phyloP scores from a whole-genome alignment of 2,888 invertebrate genomes.

The Perithous albicinctus region DNA sequence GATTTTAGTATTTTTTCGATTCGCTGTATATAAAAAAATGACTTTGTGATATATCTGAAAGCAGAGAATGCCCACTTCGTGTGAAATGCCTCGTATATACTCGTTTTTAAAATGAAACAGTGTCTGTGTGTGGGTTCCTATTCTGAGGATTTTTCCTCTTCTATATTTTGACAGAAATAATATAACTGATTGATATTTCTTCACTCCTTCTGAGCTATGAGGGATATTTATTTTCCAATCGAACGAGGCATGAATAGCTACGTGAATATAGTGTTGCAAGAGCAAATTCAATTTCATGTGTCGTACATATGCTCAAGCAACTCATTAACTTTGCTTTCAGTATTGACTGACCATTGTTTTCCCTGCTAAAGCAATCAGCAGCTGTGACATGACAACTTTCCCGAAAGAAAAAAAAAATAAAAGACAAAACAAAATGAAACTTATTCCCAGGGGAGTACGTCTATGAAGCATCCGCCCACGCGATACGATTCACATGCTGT shows the following conservation, averaged over 20 bases:
- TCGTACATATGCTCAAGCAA: background rate
- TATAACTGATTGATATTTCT: background rate
- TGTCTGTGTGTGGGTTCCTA: background rate
- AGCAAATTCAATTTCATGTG: background rate
- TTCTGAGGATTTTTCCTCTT: conserved; percentile 1
- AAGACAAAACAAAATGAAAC: background rate
- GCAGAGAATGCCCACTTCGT: too few relatives aligned
- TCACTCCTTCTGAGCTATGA: background rate
- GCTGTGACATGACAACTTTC: background rate
- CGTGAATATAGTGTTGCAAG: background rate
- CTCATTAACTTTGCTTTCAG: background rate
- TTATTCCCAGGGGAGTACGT: background rate
- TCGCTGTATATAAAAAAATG: too few relatives aligned
- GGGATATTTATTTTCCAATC: background rate
- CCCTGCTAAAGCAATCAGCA: background rate
- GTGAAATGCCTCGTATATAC: too few relatives aligned
- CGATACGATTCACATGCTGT: background rate
- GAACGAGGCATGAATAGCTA: background rate
- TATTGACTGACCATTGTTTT: background rate
- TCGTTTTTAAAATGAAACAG: background rate
- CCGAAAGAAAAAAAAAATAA: background rate
- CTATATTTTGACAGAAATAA: background rate
- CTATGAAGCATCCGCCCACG: conserved; percentile 12
- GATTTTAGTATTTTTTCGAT: too few relatives aligned
- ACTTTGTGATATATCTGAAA: too few relatives aligned